Percentiles rank a stretch among this genome's conserved stretches.
These are phyloP conservation scores for Serripes groenlandicus DNA, from an alignment of 2,888 invertebrate species.

Conservation along the genomic window DNA sequence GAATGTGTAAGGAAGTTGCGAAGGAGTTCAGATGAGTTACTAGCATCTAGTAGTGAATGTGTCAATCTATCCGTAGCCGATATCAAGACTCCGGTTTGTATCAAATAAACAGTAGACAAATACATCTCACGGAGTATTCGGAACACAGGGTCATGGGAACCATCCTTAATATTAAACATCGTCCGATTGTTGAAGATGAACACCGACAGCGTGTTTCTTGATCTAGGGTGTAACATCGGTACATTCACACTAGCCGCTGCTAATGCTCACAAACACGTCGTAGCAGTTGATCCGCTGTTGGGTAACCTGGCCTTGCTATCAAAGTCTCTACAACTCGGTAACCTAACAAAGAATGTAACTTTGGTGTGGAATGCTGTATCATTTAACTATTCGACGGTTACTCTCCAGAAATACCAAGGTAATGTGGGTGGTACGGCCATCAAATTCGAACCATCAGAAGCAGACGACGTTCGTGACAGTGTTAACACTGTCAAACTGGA, in stretches of 20 bases:
- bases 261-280: constrained; percentile 28
- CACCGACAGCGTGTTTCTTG: constrained; percentile 34
- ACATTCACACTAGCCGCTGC: constrained; percentile 41
- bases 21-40: background rate
- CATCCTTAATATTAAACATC: constrained; percentile 21
- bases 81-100: constrained; percentile 36
- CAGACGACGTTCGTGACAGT: background rate
- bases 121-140: constrained; percentile 24
- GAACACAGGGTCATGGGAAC: constrained; percentile 44
- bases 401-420: constrained; percentile 20
- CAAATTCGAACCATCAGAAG: background rate
- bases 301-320: constrained; percentile 36
- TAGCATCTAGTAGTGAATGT: background rate
- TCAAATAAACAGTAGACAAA: constrained; percentile 30
- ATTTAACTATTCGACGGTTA: constrained; percentile 20
- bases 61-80: constrained; percentile 1
- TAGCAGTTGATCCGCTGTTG: constrained; percentile 47
- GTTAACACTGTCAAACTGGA: constrained; percentile 27
- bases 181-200: background rate
- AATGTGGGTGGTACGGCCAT: constrained; percentile 65
- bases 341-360: constrained; percentile 34
- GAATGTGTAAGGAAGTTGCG: background rate
- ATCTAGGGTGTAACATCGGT: constrained; percentile 55
- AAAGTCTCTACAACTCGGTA: constrained; percentile 40
- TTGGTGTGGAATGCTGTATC: constrained; percentile 62